phyloP scores from a whole-genome alignment of 2,888 invertebrate species.

The Aphidoletes aphidimyza region DNA sequence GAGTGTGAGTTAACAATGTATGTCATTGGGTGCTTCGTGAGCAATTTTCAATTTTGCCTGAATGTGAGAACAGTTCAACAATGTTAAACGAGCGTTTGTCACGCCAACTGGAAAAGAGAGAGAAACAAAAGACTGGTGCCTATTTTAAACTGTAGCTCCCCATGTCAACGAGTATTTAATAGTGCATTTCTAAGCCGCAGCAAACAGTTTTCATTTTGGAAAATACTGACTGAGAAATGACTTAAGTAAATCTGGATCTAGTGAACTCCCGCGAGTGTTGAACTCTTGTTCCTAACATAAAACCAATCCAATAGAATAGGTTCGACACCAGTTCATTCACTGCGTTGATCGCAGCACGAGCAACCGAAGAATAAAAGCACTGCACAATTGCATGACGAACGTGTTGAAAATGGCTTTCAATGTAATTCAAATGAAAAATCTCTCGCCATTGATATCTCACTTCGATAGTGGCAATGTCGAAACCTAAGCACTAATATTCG shows the following conservation, averaged over 20 bases:
- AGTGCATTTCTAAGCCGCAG: no score
- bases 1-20: not conserved
- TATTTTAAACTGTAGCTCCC: not conserved
- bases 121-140: no score
- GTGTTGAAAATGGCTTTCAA: not conserved
- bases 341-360: not conserved
- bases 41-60: constrained; percentile 17
- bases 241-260: constrained; percentile 19
- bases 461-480: no score
- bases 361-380: not conserved
- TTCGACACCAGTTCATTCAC: not conserved
- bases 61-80: constrained; percentile 23
- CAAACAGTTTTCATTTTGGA: not conserved
- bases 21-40: constrained; percentile 46
- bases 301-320: not conserved
- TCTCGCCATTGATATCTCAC: not conserved
- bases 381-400: not conserved
- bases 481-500: no score
- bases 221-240: not conserved
- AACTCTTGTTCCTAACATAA: not conserved
- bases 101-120: not conserved
- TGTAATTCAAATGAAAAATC: not conserved
- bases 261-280: not conserved
- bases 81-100: constrained; percentile 36
- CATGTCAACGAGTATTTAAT: no score